phyloP scores from a whole-genome alignment of 2,888 invertebrate genomes.

The Dasysyrphus albostriatus region DNA sequence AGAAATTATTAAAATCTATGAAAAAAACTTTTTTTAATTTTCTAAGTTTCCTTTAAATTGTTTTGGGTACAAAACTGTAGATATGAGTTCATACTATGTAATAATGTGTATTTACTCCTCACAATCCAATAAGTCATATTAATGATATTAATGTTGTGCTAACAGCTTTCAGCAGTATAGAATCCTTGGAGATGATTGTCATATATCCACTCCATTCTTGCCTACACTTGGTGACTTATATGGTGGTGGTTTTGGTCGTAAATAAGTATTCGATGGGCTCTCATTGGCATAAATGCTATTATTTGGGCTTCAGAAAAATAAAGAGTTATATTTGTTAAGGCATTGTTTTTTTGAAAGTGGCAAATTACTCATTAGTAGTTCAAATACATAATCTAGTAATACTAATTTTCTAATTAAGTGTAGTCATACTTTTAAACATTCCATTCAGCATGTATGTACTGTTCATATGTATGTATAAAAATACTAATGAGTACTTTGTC shows the following conservation, averaged over 20 bases:
- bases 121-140: background rate
- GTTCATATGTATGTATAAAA: too few species aligned
- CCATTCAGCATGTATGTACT: too few species aligned
- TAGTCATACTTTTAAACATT: too few species aligned
- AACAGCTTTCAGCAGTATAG: slow-evolving; percentile 81
- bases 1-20: background rate
- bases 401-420: too few species aligned
- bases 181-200: slow-evolving; percentile 83
- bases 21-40: background rate
- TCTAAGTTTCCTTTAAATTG: background rate
- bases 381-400: too few species aligned
- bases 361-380: background rate
- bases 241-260: slow-evolving; percentile 83
- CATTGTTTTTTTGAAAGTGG: background rate
- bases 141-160: background rate
- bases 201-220: slow-evolving; percentile 82
- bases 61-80: background rate
- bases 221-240: slow-evolving; percentile 81
- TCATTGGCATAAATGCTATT: slow-evolving; percentile 85
- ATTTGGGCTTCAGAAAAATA: slow-evolving; percentile 84
- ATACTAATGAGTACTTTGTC: background rate
- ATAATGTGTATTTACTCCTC: background rate
- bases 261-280: slow-evolving; percentile 84
- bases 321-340: background rate
- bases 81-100: background rate